Evolutionary conservation across 2,888 invertebrate species (phyloP), one percentile per base, ranked within the genome.

Genomic region (Meiosimyza decipiens): DNA sequence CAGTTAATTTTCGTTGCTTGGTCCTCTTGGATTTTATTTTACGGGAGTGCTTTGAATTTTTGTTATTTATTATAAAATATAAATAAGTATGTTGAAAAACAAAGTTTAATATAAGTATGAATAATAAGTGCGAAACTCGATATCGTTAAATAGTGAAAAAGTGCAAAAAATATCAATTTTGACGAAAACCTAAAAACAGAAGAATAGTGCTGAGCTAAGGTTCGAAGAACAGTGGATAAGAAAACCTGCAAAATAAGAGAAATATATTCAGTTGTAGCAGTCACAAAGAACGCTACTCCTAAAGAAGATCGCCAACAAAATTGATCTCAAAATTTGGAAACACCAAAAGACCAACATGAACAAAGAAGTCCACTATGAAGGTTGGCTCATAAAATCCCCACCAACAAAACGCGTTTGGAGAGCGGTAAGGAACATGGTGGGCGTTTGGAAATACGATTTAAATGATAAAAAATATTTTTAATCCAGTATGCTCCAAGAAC

Each of bases 351-450:
- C 70, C 62, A 75, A 78, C 71, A 79, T 79, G 79, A 78, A 78
- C 73, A 79, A 79, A 73, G 79, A 79, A 72, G 77, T 79, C 18
- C 77, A 79, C 67, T 93, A 94, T 85, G 95, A 95, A 88, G 98
- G 98, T 77, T 98, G 97, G 97, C 90, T 98, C 82, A 96, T 94
- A 75, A 98, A 98, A 90, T 97, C 97, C 74, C 97, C 97, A 80
- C 97, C 97, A 74, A 93, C 94, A 73, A 96, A 95, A 89, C 91
- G 94, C 81, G 92, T 96, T 85, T 96, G 95, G 92, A 92, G 95
- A 91, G 96, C 96, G 88, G 97, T 97, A 90, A 93, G 95, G 7
- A 62, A 62, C 3, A 13, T 15, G 52, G 52, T 51, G 13, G 52
- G 52, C 2, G 52, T 51, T 22, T 22, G 22, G n/a, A 16, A 16